Base-by-base conservation (phyloP, 2,113 vertebrate genomes). In the Panurus biarmicus region DNA sequence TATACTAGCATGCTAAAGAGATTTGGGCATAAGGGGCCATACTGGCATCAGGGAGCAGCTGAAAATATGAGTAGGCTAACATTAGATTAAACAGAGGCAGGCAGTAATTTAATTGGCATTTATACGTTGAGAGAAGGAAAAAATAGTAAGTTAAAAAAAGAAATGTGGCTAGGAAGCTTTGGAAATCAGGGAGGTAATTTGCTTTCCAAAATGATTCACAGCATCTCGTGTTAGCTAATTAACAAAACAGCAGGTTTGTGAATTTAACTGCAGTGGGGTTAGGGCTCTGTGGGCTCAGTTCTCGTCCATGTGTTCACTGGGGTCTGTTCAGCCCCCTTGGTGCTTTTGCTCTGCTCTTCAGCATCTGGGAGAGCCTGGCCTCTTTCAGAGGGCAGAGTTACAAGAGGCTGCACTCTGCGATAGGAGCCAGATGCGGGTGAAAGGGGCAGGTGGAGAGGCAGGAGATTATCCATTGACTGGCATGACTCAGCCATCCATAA, bases 161-260 rank as follows among this genome's bases (percentile, higher is more conserved):
- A 95, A 92, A 82, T 35, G 57, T 3, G 3, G 76, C 85, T 85
- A 69, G 84, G 87, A 91, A 85, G 87, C 88, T 92, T 91, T 92
- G 85, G 88, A 84, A 85, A 77, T 64, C 67, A 82, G 31, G 29
- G 83, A 92, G 77, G 83, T 92, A 86, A 95, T 96, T 97, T 98
- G 96, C 95, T 96, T 96, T 91, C 90, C 45, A 79, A 95, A 95
- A 95, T 93, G 89, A 97, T 91, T 94, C 72, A 66, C 78, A 94
- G 75, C 78, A 89, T 93, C 94, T 93, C 23, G 16, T 81, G 85
- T 90, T 95, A 86, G 90, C 96, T 96, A 97, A 98, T 98, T 97
- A 98, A 90, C 48, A 29, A 91, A 98, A 90, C 97, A 97, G 97
- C 89, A 93, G 95, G 95, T 69, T 94, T 95, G 67, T 87, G 91